These are phyloP conservation scores for Amia ocellicauda DNA, from an alignment of 2,113 vertebrate species.

Conservation along the genomic window DNA sequence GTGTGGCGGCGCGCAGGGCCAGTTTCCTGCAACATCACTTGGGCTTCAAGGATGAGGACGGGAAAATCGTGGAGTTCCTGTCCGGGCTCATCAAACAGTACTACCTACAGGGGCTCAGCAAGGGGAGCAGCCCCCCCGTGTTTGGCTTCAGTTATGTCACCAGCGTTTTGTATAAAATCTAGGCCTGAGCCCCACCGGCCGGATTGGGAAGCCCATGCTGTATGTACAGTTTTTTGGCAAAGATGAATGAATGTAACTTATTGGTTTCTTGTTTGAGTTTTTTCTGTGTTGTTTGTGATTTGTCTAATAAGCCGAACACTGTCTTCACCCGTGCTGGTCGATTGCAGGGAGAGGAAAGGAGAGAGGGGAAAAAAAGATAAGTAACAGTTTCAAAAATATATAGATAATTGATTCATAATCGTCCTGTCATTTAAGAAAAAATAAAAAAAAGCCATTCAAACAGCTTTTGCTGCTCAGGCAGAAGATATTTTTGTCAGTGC, in stretches of 20 bases:
- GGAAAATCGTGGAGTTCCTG: slow-evolving; percentile 84
- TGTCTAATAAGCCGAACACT: too few relatives aligned
- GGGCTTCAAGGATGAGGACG: slow-evolving; percentile 81
- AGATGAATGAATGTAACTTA: slow-evolving; percentile 30
- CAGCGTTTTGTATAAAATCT: slow-evolving; percentile 96
- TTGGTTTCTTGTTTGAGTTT: background rate
- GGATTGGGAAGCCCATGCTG: background rate
- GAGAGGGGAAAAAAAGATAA: too few relatives aligned
- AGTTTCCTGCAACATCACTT: slow-evolving; percentile 76
- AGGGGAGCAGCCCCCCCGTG: slow-evolving; percentile 47
- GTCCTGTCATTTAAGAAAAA: too few relatives aligned
- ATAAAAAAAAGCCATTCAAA: too few relatives aligned
- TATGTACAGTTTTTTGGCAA: slow-evolving; percentile 21
- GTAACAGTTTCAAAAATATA: too few relatives aligned
- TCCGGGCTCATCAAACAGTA: slow-evolving; percentile 85
- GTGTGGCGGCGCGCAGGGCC: slow-evolving; percentile 62
- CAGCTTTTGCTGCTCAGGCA: too few relatives aligned
- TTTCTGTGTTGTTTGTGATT: background rate
- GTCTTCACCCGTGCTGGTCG: too few relatives aligned
- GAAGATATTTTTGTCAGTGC: too few relatives aligned
- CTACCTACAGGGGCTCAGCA: slow-evolving; percentile 70
- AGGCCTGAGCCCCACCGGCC: slow-evolving; percentile 27
- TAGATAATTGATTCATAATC: too few relatives aligned
- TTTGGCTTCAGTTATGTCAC: slow-evolving; percentile 92
- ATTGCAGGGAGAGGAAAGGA: too few relatives aligned